phyloP scores from a whole-genome alignment of 2,888 invertebrate species.

The Cheilosia soror region DNA sequence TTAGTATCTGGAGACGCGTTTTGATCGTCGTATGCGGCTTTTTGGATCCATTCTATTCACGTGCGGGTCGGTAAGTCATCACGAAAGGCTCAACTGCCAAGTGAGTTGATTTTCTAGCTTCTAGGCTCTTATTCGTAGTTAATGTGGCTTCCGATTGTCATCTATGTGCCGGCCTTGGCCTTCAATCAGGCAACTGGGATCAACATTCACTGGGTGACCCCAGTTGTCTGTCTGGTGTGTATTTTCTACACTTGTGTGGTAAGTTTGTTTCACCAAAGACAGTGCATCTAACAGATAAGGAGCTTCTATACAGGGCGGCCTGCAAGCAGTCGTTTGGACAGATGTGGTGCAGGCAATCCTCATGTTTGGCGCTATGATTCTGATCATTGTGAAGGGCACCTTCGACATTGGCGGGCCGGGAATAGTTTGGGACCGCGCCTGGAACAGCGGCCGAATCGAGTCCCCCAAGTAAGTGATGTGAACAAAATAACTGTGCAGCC shows the following conservation, averaged over 20 bases:
- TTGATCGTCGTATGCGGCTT: conserved; percentile 87
- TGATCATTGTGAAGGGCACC: conserved; percentile 88
- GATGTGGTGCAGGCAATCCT: conserved; percentile 89
- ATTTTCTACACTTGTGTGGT: conserved; percentile 92
- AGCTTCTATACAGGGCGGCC: conserved; percentile 85
- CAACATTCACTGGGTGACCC: conserved; percentile 89
- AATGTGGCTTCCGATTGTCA: conserved; percentile 89
- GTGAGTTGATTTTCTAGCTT: conserved; percentile 60
- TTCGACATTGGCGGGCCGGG: conserved; percentile 87
- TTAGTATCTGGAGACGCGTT: conserved; percentile 88
- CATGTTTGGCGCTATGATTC: conserved; percentile 88
- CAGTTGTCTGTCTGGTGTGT: conserved; percentile 90
- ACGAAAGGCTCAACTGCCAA: conserved; percentile 15
- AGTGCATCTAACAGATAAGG: background rate
- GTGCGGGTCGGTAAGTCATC: conserved; percentile 86
- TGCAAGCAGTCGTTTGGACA: conserved; percentile 89
- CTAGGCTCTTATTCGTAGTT: conserved; percentile 84
- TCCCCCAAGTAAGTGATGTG: conserved; percentile 85
- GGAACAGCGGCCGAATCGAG: conserved; percentile 86
- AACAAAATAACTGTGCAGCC: too few species aligned
- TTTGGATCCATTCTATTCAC: conserved; percentile 88
- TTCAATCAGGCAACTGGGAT: conserved; percentile 92
- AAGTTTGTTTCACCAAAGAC: conserved; percentile 79
- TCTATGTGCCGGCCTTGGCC: conserved; percentile 89
- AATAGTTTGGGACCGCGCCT: conserved; percentile 86